Evolutionary conservation across 2,113 vertebrate species (phyloP).

Genomic region (Sebastes schlegelii): DNA sequence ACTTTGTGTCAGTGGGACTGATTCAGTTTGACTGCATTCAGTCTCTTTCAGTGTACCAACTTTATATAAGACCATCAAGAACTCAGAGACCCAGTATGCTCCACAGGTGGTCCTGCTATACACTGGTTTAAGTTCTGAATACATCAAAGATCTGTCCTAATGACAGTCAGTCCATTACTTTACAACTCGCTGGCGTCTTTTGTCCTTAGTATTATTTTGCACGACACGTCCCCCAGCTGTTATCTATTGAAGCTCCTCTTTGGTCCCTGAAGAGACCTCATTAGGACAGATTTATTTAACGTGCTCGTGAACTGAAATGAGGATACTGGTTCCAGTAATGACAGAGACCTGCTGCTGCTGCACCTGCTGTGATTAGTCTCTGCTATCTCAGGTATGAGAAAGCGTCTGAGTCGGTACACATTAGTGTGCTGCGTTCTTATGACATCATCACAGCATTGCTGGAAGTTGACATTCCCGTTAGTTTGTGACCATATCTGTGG

Average conservation of each 20-base stretch:
- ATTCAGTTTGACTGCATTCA: conserved; percentile 43
- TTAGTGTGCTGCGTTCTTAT: not conserved
- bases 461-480: not conserved
- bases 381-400: not conserved
- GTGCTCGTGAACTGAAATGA: not conserved
- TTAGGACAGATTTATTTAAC: not conserved
- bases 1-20: conserved; percentile 43
- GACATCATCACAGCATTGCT: not conserved
- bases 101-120: conserved; percentile 28
- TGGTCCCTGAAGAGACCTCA: not conserved
- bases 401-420: not conserved
- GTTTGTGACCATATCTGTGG: not conserved
- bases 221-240: not conserved
- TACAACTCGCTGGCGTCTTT: conserved; percentile 1
- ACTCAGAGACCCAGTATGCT: not conserved
- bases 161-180: not conserved
- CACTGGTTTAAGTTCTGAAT: conserved; percentile 6
- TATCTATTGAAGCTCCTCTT: not conserved
- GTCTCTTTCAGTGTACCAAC: not conserved
- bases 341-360: not conserved
- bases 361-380: not conserved
- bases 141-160: conserved; percentile 10
- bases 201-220: not conserved
- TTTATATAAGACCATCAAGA: conserved; percentile 34
- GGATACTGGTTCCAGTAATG: not conserved